Base-by-base conservation (phyloP, 2,797 vertebrate genomes). In the Setipinna tenuifilis region DNA sequence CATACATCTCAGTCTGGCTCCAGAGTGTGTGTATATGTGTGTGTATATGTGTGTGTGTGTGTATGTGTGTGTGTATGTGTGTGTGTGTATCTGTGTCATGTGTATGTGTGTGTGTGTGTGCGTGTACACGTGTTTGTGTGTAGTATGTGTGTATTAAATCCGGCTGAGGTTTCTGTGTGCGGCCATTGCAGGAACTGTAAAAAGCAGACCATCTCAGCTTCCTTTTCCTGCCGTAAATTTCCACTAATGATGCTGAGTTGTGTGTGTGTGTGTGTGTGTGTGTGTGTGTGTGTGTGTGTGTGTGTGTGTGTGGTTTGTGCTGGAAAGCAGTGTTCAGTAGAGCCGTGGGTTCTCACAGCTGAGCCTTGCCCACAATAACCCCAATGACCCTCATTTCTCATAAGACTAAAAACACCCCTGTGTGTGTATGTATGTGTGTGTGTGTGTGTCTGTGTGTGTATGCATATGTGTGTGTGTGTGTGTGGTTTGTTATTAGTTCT, bases 141-240 rank as follows among this genome's bases (percentile, higher is more conserved):
- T 41, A 41, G 35, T 41, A 41, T 25, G 23, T 25, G 9, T 65
- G 68, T 75, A 17, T 75, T 75, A 75, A 75, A 59, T 35, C 2
- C 14, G 28, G 68, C 71, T 78, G 71, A 41, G 71, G 71, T 78
- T 78, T 78, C 16, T 78, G 31, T 21, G 71, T 78, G 71, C 35
- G 17, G 71, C 71, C 31, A 44, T 44, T 41, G 31, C 71, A 41
- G 35, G 71, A 41, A 41, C 35, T 41, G 71, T 78, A 41, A 17
- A 41, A 78, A 44, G 71, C 71, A 78, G 71, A 78, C 71, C 71
- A 44, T 78, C 9, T 16, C 31, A 17, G 71, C 71, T 78, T 78
- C 71, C 35, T 44, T 21, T 78, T 78, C 71, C 71, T 78, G 71
- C 71, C 19, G 71, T 78, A 78, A 78, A 78, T 78, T 35, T 78